Evolutionary conservation across 2,888 invertebrate genomes (phyloP).

Genomic region (Octodonta nipae): DNA sequence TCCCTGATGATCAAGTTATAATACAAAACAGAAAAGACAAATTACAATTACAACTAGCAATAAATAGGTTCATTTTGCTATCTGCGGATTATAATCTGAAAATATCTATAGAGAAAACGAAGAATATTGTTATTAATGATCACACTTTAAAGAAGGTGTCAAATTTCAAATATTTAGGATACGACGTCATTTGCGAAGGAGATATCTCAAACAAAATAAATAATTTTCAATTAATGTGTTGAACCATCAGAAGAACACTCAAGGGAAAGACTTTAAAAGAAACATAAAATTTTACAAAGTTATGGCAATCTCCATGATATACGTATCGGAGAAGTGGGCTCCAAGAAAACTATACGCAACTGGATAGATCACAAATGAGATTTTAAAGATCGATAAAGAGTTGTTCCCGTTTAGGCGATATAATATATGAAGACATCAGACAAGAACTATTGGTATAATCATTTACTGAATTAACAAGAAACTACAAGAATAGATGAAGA

Average conservation of each 20-base stretch:
- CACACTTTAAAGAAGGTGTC: too few species aligned
- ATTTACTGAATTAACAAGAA: too few species aligned
- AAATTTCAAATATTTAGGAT: constrained; percentile 1
- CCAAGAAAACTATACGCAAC: constrained; percentile 1
- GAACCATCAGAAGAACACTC: not conserved
- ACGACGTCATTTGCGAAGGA: not conserved
- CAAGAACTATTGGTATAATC: not conserved
- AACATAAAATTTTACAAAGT: constrained; percentile 1
- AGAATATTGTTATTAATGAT: too few species aligned
- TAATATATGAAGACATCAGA: not conserved
- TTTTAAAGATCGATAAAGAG: constrained; percentile 1
- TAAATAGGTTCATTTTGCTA: too few species aligned
- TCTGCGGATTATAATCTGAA: too few species aligned
- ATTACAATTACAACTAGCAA: too few species aligned
- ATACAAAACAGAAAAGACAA: too few species aligned
- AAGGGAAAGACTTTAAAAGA: not conserved
- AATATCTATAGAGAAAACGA: too few species aligned
- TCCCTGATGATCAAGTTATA: too few species aligned
- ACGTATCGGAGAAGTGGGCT: not conserved
- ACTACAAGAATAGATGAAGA: too few species aligned
- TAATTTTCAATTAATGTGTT: not conserved
- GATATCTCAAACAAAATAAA: constrained; percentile 1
- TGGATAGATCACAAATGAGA: not conserved
- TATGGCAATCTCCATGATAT: constrained; percentile 1
- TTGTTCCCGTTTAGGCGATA: not conserved